Conservation (phyloP, 2,888 invertebrate species). For the Spodoptera littoralis region DNA sequence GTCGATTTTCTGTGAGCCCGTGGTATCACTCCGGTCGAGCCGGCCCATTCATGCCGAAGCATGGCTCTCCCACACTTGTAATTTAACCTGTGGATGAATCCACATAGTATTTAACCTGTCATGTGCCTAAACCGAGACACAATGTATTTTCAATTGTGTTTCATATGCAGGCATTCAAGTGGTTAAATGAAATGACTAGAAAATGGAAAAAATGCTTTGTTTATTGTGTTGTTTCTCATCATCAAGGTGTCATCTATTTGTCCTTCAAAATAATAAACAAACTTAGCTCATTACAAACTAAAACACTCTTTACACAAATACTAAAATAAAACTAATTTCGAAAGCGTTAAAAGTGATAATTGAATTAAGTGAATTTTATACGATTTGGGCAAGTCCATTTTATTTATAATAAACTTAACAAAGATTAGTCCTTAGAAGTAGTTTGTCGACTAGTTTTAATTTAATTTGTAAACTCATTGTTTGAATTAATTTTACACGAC, state of each 20-base stretch:
- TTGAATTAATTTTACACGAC: neutral
- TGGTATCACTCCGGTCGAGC: too few relatives aligned
- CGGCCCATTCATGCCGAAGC: too few relatives aligned
- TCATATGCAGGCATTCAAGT: too few relatives aligned
- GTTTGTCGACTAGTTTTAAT: constrained; percentile 17
- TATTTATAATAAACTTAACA: constrained; percentile 1
- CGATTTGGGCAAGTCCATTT: constrained; percentile 1
- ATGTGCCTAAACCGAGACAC: too few relatives aligned
- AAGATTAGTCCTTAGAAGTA: constrained; percentile 8
- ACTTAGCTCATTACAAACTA: neutral
- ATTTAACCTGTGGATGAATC: too few relatives aligned
- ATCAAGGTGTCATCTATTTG: neutral
- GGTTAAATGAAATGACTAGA: too few relatives aligned
- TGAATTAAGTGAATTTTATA: constrained; percentile 7
- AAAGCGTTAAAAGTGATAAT: constrained; percentile 23
- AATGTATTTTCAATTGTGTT: too few relatives aligned
- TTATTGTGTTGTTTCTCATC: too few relatives aligned
- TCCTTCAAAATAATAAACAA: neutral
- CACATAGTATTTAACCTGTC: too few relatives aligned
- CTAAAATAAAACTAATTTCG: constrained; percentile 23
- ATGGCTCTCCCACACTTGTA: too few relatives aligned
- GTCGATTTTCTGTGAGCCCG: too few relatives aligned
- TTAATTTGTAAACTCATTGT: constrained; percentile 7
- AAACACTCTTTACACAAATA: constrained; percentile 7
- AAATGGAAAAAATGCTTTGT: too few relatives aligned